Conservation (phyloP, 2,113 vertebrate genomes). For the Arizona elegans region DNA sequence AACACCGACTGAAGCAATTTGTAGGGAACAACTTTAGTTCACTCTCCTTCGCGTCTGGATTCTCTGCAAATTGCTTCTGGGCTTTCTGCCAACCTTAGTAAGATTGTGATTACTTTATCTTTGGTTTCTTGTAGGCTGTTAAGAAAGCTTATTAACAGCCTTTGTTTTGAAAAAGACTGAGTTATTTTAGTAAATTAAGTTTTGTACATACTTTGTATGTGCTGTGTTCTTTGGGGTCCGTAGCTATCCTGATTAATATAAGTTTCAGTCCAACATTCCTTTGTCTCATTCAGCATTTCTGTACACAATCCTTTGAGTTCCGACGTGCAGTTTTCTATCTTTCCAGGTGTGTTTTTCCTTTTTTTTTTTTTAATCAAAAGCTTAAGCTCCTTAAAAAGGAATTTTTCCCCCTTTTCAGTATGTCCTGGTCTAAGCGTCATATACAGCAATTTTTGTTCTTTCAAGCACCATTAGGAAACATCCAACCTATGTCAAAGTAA, state of each 20-base stretch:
- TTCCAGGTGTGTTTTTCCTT: slow-evolving; percentile 27
- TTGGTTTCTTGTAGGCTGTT: too few relatives aligned
- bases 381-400: not conserved
- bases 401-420: not conserved
- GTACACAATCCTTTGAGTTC: not conserved
- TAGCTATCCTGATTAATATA: slow-evolving; percentile 1
- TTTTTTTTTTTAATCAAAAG: slow-evolving; percentile 8
- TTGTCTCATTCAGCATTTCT: slow-evolving; percentile 30
- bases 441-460: not conserved
- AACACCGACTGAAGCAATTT: too few relatives aligned
- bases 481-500: not conserved
- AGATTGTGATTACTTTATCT: too few relatives aligned
- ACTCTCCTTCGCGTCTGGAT: too few relatives aligned
- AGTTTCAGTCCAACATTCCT: slow-evolving; percentile 26
- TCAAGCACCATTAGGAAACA: not conserved
- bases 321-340: slow-evolving; percentile 30
- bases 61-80: too few relatives aligned
- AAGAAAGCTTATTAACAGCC: too few relatives aligned
- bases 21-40: too few relatives aligned
- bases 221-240: too few relatives aligned
- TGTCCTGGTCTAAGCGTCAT: not conserved
- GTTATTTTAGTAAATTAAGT: too few relatives aligned
- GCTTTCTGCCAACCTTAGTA: too few relatives aligned
- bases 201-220: too few relatives aligned
- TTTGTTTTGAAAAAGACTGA: too few relatives aligned